Evolutionary conservation across 1,140 invertebrate genomes (phyloP), one percentile per base, ranked within the genome.

Genomic region (Drosophila sucinea): DNA sequence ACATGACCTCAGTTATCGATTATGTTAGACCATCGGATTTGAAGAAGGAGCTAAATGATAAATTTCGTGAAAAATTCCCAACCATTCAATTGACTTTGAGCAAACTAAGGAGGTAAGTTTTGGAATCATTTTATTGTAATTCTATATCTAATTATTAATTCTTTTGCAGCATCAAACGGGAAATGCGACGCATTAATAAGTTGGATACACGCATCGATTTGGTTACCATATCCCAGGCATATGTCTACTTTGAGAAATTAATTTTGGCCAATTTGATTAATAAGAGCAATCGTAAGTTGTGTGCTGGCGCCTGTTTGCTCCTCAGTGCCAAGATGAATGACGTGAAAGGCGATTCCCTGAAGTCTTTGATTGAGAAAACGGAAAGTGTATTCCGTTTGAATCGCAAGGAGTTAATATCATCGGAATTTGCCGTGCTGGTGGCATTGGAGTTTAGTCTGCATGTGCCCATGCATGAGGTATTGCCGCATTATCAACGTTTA

Each of bases 11-110:
- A 1, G 97, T 99, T 23, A 99, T 99, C 80, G 98, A 99, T 92
- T 99, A 99, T 92, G 98, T 98, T 1, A 96, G 97, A 83, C 98
- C 98, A 29, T 96, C 97, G n/a, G 98, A 99, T 93, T 93, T 99
- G 62, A 99, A 99, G 91, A 98, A 98, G 92, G 98, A 99, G 93
- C 93, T 99, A 0, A 99, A 99, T 93, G 98, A 99, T 89, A 99
- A 99, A 93, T 99, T 99, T 90, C 95, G 95, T 81, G 97, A 98
- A 85, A 98, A 98, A 90, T 99, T 99, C 93, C 98, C 98, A 1
- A 95, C 97, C 76, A 96, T 99, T 71, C 96, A 99, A 91, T 93
- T 99, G 0, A 99, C 98, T 1, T 94, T 99, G n/a, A 99, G 98
- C 92, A 99, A 99, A 94, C 93, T 99, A 33, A 94, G 98, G 92